phyloP scores from a whole-genome alignment of 1,140 invertebrate genomes.

The Drosophila sp. region DNA sequence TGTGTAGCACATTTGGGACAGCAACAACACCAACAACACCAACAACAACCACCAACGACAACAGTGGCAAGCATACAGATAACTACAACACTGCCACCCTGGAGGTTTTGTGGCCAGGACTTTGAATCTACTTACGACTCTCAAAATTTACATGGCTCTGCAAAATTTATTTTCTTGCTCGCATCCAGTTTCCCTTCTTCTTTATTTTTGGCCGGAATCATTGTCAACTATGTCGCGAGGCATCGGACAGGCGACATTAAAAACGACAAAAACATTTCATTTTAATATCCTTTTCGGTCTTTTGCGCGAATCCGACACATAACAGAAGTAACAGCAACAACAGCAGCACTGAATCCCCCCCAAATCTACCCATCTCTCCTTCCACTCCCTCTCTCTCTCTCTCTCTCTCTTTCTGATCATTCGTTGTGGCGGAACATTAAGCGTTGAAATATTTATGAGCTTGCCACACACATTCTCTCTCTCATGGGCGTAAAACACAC shows the following conservation, averaged over 20 bases:
- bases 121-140: not conserved
- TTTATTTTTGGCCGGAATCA: constrained; percentile 42
- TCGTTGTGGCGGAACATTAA: constrained; percentile 50
- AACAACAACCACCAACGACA: constrained; percentile 17
- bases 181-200: constrained; percentile 18
- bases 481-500: constrained; percentile 25
- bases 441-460: constrained; percentile 74
- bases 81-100: constrained; percentile 65
- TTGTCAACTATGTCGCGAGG: constrained; percentile 61
- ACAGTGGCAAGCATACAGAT: not conserved
- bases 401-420: constrained; percentile 17
- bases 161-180: constrained; percentile 19
- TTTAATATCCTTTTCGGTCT: constrained; percentile 65
- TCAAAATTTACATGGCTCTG: constrained; percentile 31
- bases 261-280: constrained; percentile 75
- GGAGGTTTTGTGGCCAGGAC: constrained; percentile 51
- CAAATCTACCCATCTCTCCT: not conserved
- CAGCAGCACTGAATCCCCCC: not conserved
- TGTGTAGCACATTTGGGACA: constrained; percentile 66
- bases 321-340: constrained; percentile 11
- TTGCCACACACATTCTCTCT: constrained; percentile 12
- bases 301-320: constrained; percentile 30
- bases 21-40: constrained; percentile 16
- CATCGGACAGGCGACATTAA: constrained; percentile 43
- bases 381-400: not conserved